Percentiles rank a stretch among this genome's conserved stretches.
These are phyloP conservation scores for Pristionchus japonicus DNA, from an alignment of 2,888 invertebrate genomes.

Conservation along the genomic window DNA sequence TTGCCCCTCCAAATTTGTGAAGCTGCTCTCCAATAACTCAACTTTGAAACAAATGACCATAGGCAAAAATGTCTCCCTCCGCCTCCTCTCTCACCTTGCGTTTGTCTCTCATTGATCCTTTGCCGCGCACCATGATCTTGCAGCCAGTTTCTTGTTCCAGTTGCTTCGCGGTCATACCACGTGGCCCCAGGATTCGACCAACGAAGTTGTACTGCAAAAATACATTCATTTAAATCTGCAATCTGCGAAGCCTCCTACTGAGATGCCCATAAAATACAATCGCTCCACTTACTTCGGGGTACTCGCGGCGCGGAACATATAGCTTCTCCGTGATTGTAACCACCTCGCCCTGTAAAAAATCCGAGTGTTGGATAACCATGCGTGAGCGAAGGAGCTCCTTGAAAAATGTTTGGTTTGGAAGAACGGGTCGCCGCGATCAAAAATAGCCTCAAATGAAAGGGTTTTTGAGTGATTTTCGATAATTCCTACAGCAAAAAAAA, in stretches of 20 bases:
- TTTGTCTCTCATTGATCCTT: conserved; percentile 72
- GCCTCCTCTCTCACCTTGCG: neutral
- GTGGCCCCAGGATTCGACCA: conserved; percentile 97
- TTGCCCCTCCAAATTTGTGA: too few species aligned
- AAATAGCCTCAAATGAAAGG: too few species aligned
- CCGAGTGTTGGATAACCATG: too few species aligned
- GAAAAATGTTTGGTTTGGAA: too few species aligned
- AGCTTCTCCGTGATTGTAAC: conserved; percentile 98
- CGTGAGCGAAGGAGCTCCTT: too few species aligned
- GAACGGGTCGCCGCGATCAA: too few species aligned
- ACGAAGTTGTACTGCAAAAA: conserved; percentile 98
- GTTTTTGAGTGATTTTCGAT: too few species aligned
- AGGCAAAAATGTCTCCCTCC: too few species aligned
- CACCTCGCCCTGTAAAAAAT: conserved; percentile 77
- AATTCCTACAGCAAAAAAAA: too few species aligned
- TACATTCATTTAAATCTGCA: neutral
- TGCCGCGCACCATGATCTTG: conserved; percentile 96
- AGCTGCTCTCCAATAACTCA: too few species aligned
- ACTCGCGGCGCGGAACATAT: conserved; percentile 98
- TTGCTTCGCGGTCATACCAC: conserved; percentile 99
- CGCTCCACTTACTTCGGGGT: conserved; percentile 87
- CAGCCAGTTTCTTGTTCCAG: conserved; percentile 99
- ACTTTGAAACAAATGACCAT: too few species aligned
- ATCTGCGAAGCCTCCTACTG: neutral
- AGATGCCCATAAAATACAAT: neutral